These are phyloP conservation scores for Sparidentex hasta DNA, from an alignment of 2,797 vertebrate genomes.

Conservation along the genomic window DNA sequence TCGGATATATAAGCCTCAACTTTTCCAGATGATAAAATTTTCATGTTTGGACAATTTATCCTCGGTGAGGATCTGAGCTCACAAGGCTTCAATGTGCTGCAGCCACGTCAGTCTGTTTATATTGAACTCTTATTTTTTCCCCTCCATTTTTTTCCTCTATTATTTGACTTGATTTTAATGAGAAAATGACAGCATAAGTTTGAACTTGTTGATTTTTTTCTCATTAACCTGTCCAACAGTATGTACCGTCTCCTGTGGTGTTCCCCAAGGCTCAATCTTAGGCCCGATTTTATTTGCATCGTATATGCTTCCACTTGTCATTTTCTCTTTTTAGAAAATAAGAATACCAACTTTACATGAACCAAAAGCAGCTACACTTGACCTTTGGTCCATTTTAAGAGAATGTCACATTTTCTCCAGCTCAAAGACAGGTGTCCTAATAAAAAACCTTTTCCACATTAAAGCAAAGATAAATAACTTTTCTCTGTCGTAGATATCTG, in stretches of 20 bases:
- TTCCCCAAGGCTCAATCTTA: constrained; percentile 1
- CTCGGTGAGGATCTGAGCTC: constrained; percentile 1
- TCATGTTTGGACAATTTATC: constrained; percentile 40
- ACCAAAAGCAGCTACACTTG: neutral
- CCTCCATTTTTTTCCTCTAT: constrained; percentile 38
- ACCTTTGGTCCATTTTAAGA: neutral
- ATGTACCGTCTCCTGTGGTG: neutral
- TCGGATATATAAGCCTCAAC: constrained; percentile 18
- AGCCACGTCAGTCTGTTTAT: constrained; percentile 29
- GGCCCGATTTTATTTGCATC: neutral
- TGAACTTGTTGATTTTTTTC: neutral
- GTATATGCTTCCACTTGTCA: neutral
- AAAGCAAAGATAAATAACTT: neutral
- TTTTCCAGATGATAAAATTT: constrained; percentile 52
- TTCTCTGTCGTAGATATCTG: neutral
- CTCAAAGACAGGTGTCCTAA: neutral
- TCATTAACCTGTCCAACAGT: neutral
- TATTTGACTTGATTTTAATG: constrained; percentile 19
- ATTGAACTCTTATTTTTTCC: constrained; percentile 30
- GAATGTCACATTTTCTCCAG: neutral
- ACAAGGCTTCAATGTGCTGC: constrained; percentile 17
- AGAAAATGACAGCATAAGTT: neutral
- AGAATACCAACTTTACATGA: neutral
- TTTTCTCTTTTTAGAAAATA: neutral
- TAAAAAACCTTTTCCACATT: neutral